Base-by-base conservation (phyloP, 2,113 vertebrate species). In the Amphilophus citrinellus region DNA sequence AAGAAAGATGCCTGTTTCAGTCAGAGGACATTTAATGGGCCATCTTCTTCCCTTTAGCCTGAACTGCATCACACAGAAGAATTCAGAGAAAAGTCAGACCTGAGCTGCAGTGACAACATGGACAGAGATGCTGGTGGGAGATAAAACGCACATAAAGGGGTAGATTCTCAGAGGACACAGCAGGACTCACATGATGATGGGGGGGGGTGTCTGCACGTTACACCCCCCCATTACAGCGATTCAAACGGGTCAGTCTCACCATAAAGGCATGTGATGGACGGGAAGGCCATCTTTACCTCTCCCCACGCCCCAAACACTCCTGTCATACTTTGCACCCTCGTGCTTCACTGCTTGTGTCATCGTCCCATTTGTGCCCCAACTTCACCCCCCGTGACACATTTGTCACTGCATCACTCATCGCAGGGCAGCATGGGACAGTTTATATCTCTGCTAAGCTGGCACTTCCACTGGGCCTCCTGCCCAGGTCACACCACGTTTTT, bases 391-490 rank as follows among this genome's bases (percentile, higher is more conserved):
- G 35, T 57, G 11, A 82, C 91, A 89, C 91, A 91, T 93, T 92
- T 91, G 90, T 95, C 94, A 92, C 82, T 35, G 84, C 89, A 91
- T 91, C 92, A 92, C 85, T 96, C 94, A 95, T 88, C 88, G 56
- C 86, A 1, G 61, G 57, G 62, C 78, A 27, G 75, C 80, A 63
- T 81, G 79, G 91, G 82, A 88, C 91, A 87, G 88, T 90, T 94
- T 83, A 81, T 89, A 84, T 86, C 83, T 91, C 85, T 87, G 89
- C 93, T 94, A 89, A 92, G 88, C 90, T 82, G 85, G 89, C 87
- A 83, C 88, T 91, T 90, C 86, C 92, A 84, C 58, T 83, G 79
- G 89, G 80, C 82, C 83, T 39, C 2, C 3, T 1, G 56, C 83
- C 82, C 20, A 20, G 2, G 71, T 88, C 84, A 66, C 82, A 44